A percentile compares a stretch with the other conserved stretches of the same genome.
phyloP scores from a whole-genome alignment of 2,113 vertebrate species.

The Neogobius melanostomus region DNA sequence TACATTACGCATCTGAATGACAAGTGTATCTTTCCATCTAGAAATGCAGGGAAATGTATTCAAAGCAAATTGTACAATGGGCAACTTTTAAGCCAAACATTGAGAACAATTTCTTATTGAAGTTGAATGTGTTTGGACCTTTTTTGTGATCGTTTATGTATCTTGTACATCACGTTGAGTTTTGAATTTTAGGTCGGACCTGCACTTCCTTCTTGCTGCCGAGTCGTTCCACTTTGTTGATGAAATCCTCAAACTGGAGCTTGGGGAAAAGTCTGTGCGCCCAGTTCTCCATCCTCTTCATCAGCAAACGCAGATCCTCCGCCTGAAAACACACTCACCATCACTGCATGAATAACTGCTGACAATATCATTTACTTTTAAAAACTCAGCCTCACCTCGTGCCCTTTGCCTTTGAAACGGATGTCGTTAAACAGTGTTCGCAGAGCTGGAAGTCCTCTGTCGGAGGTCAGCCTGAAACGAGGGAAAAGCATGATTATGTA shows the following conservation, averaged over 20 bases:
- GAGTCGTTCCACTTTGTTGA: constrained; percentile 85
- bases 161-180: no score
- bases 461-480: constrained; percentile 82
- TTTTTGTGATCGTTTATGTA: no score
- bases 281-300: constrained; percentile 96
- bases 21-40: no score
- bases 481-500: neutral
- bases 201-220: constrained; percentile 95
- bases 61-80: no score
- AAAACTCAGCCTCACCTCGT: constrained; percentile 86
- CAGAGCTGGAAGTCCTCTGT: constrained; percentile 90
- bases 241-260: constrained; percentile 92
- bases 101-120: neutral
- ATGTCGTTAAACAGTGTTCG: constrained; percentile 83
- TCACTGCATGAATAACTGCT: neutral
- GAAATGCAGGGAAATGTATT: no score
- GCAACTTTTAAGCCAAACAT: no score
- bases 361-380: neutral
- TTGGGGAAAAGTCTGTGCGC: constrained; percentile 92
- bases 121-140: no score
- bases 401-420: constrained; percentile 91
- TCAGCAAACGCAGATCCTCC: constrained; percentile 85
- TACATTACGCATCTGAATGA: no score
- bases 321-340: constrained; percentile 66
- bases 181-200: constrained; percentile 67